Evolutionary conservation across 2,113 vertebrate genomes (phyloP).

Genomic region (Orycteropus afer): DNA sequence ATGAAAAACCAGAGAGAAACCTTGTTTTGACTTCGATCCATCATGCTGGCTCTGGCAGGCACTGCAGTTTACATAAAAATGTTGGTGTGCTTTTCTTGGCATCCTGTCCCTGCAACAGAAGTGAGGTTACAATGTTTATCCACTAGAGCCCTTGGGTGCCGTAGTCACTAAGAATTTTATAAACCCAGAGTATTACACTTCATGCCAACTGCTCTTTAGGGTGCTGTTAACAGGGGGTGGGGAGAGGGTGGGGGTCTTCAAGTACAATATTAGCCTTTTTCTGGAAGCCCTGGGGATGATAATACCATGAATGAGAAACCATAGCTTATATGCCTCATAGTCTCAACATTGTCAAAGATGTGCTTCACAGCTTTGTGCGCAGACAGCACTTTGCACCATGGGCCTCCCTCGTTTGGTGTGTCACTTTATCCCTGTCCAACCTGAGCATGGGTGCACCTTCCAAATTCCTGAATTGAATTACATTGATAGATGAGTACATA

Average conservation of each 20-base stretch:
- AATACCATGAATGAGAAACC: constrained; percentile 21
- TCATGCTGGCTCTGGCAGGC: not conserved
- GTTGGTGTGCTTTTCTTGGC: not conserved
- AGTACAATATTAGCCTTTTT: constrained; percentile 49
- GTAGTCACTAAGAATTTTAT: constrained; percentile 64
- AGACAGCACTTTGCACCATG: not conserved
- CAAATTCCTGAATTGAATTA: not conserved
- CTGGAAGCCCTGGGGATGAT: constrained; percentile 38
- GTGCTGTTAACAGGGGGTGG: not conserved
- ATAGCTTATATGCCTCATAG: not conserved
- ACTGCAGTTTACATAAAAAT: not conserved
- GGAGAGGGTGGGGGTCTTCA: not conserved
- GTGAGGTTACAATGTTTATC: constrained; percentile 17
- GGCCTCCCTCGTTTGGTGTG: not conserved
- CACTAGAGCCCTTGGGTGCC: constrained; percentile 38
- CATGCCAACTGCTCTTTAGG: constrained; percentile 60
- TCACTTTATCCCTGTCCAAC: not conserved
- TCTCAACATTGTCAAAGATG: constrained; percentile 15
- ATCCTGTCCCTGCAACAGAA: not conserved
- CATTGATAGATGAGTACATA: not conserved
- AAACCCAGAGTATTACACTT: constrained; percentile 58
- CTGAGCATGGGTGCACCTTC: not conserved
- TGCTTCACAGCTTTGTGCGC: not conserved
- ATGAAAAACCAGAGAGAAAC: constrained; percentile 2
- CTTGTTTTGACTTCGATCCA: constrained; percentile 15